Conservation (phyloP, 2,113 vertebrate species). For the Zosterops lateralis region DNA sequence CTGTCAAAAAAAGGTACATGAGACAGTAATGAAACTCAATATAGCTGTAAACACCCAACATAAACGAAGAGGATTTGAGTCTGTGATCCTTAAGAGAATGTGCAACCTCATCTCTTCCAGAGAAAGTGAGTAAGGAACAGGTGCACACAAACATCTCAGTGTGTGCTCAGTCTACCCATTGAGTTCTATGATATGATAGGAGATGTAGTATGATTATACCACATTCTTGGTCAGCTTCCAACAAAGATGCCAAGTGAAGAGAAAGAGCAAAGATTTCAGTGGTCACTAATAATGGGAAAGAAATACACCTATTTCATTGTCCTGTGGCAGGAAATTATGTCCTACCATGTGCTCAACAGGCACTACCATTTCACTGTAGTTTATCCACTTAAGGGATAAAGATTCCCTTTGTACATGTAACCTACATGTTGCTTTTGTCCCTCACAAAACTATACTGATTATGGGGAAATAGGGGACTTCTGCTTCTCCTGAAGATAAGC, state of each 20-base stretch:
- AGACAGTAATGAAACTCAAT: background rate
- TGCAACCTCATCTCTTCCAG: background rate
- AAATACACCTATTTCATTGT: background rate
- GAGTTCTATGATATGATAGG: background rate
- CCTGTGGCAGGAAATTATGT: background rate
- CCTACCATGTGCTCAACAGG: background rate
- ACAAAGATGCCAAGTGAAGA: background rate
- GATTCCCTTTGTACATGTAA: background rate
- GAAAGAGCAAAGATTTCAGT: background rate
- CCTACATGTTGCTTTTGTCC: background rate
- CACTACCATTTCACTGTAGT: background rate
- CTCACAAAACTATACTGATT: background rate
- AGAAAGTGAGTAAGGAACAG: background rate
- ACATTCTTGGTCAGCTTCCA: background rate
- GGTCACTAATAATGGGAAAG: background rate
- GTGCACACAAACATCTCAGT: background rate
- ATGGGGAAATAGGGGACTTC: background rate
- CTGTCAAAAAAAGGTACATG: background rate
- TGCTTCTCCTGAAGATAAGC: background rate
- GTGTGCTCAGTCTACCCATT: background rate
- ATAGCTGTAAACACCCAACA: background rate
- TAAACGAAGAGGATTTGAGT: background rate
- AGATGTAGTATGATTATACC: accelerated
- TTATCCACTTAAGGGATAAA: background rate
- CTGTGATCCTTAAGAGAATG: background rate